Base-by-base conservation (phyloP, 2,888 invertebrate genomes). In the Agrochola macilenta region DNA sequence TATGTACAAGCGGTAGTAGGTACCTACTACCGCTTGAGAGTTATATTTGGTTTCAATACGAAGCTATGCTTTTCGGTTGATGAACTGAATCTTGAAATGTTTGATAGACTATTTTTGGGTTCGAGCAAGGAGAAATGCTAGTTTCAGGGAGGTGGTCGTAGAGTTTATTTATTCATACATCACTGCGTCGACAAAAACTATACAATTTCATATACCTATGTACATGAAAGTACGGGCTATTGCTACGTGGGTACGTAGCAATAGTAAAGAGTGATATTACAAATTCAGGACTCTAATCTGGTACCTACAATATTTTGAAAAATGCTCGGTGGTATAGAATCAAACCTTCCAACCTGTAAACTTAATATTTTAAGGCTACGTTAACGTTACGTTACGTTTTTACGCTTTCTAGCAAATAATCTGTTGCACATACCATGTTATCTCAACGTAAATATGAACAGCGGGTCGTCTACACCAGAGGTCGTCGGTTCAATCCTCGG, bases 401-500 rank as follows among this genome's bases (percentile, higher is more conserved):
- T 49, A 66, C 35, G 5, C n/a, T n/a, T 4, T 52, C 4, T 52
- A 30, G 20, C 5, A 17, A 46, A 72, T 57, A n/a, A 49, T 39
- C 49, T 52, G 23, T 52, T 73, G 30, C 49, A 26, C n/a, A 17
- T 20, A 43, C 43, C 5, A 17, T 49, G 26, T 49, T 12, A 35
- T 43, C 12, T 49, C 20, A 54, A 64, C 26, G 54, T 58, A 58
- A 69, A 64, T 66, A 76, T 74, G 61, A 71, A 75, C 64, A 57
- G 54, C 49, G 69, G 12, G 39, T 52, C 35, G 26, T 46, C 46
- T 43, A 69, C n/a, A 71, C n/a, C 20, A 12, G 63, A 60, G 65
- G 70, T 75, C 69, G 69, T 58, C n/a, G 58, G 61, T 82, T 64
- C 65, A 76, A 82, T 73, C 78, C 79, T 61, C 66, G n/a, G 43